phyloP scores from a whole-genome alignment of 2,113 vertebrate genomes.

The Gobiocypris rarus region DNA sequence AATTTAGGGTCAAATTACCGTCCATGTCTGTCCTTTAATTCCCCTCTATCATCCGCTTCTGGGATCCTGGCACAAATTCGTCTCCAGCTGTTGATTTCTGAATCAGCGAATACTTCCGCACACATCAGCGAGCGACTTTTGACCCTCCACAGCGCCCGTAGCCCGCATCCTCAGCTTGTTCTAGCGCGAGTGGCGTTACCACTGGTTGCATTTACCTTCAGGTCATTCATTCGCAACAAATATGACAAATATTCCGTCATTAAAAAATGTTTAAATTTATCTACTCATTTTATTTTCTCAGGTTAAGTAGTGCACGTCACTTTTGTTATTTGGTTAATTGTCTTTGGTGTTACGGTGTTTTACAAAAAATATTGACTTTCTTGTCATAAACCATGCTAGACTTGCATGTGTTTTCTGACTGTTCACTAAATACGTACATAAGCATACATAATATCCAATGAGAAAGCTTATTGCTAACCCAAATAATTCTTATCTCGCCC shows the following conservation, averaged over 20 bases:
- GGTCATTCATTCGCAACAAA: not conserved
- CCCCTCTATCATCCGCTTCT: not conserved
- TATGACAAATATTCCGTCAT: not conserved
- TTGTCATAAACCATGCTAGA: too few relatives aligned
- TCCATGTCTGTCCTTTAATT: slow-evolving; percentile 61
- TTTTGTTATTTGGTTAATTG: not conserved
- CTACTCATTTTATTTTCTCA: too few relatives aligned
- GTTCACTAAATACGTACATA: too few relatives aligned
- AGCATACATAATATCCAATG: too few relatives aligned
- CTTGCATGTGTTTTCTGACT: too few relatives aligned
- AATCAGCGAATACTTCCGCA: slow-evolving; percentile 64
- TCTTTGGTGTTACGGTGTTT: not conserved
- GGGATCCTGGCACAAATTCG: not conserved
- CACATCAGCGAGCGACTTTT: slow-evolving; percentile 49
- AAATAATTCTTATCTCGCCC: not conserved
- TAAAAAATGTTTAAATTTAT: not conserved
- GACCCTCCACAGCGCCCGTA: slow-evolving; percentile 29
- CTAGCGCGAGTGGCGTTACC: not conserved
- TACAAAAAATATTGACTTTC: not conserved
- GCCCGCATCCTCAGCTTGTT: not conserved
- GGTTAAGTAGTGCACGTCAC: too few relatives aligned
- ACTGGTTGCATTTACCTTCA: not conserved
- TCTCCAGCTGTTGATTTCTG: not conserved
- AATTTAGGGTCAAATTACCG: slow-evolving; percentile 64
- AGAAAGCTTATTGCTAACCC: too few relatives aligned